These are phyloP conservation scores for Epizoanthus stellaris DNA, from an alignment of 92 coral and sea anemone genomes.

Conservation along the genomic window DNA sequence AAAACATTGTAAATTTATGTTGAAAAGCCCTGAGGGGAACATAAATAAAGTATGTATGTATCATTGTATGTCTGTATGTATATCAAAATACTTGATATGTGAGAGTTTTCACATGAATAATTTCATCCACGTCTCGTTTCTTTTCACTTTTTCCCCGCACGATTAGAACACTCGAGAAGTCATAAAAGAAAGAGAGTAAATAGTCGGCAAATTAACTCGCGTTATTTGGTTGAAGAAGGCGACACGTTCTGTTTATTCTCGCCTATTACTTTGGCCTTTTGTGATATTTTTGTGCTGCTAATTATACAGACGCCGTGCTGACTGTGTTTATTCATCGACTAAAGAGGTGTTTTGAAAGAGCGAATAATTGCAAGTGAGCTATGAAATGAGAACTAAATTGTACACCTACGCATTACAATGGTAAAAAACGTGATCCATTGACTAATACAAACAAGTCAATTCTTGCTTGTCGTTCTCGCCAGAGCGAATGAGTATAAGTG, in stretches of 20 bases:
- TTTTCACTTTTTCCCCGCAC: neutral
- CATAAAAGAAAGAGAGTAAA: too few relatives aligned
- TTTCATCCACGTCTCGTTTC: neutral
- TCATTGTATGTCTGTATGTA: too few relatives aligned
- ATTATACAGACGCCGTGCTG: constrained; percentile 48
- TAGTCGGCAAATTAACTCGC: constrained; percentile 23
- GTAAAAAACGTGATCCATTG: constrained; percentile 11
- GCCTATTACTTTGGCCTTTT: constrained; percentile 30
- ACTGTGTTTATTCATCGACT: constrained; percentile 45
- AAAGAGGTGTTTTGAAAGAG: constrained; percentile 35
- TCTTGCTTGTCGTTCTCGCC: neutral
- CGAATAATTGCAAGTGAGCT: constrained; percentile 22
- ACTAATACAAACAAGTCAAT: constrained; percentile 11
- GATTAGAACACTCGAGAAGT: neutral
- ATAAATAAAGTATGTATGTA: too few relatives aligned
- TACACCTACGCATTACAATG: neutral
- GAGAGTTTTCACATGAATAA: neutral
- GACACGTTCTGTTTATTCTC: constrained; percentile 47
- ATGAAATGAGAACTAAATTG: constrained; percentile 11
- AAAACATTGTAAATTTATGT: too few relatives aligned
- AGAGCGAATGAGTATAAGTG: constrained; percentile 1
- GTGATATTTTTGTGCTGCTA: constrained; percentile 33
- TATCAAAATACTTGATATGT: constrained; percentile 1
- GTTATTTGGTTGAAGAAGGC: constrained; percentile 14
- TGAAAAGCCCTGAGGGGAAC: too few relatives aligned